phyloP scores from a whole-genome alignment of 2,888 invertebrate species.

The Andrena minutula region DNA sequence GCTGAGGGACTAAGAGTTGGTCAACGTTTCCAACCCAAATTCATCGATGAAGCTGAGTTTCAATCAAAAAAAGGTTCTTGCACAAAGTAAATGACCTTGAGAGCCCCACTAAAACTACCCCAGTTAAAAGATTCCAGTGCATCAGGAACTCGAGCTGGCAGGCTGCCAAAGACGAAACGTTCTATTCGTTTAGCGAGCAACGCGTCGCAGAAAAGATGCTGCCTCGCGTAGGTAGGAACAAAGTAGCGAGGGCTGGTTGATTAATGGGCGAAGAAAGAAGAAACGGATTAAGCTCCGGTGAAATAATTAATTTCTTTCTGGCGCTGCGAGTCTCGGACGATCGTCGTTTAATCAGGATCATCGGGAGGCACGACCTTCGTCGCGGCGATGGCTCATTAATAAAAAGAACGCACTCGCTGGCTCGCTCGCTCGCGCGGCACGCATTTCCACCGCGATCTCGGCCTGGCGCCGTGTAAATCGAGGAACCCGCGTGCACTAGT shows the following conservation, averaged over 20 bases:
- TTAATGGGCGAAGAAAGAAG: slow-evolving; percentile 37
- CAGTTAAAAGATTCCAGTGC: not conserved
- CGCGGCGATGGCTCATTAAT: slow-evolving; percentile 67
- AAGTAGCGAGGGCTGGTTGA: slow-evolving; percentile 23
- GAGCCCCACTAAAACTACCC: too few species aligned
- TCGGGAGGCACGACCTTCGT: slow-evolving; percentile 68
- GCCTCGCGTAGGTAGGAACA: not conserved
- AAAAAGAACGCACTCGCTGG: slow-evolving; percentile 61
- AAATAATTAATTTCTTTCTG: slow-evolving; percentile 58
- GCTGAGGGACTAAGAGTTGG: not conserved
- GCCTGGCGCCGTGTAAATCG: slow-evolving; percentile 73
- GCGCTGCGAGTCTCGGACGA: slow-evolving; percentile 1
- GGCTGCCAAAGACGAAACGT: not conserved
- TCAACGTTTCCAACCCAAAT: not conserved
- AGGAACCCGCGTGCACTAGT: slow-evolving; percentile 62
- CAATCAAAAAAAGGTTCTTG: too few species aligned
- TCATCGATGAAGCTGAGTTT: not conserved
- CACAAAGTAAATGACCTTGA: too few species aligned
- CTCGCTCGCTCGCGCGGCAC: slow-evolving; percentile 45
- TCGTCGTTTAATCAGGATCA: slow-evolving; percentile 68
- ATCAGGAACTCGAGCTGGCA: not conserved
- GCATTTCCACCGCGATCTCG: slow-evolving; percentile 68
- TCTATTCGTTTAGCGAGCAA: not conserved
- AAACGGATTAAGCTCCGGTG: slow-evolving; percentile 40
- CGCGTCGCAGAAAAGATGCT: not conserved